These are phyloP conservation scores for Nomia melanderi DNA, from an alignment of 1,140 invertebrate species.

Conservation along the genomic window DNA sequence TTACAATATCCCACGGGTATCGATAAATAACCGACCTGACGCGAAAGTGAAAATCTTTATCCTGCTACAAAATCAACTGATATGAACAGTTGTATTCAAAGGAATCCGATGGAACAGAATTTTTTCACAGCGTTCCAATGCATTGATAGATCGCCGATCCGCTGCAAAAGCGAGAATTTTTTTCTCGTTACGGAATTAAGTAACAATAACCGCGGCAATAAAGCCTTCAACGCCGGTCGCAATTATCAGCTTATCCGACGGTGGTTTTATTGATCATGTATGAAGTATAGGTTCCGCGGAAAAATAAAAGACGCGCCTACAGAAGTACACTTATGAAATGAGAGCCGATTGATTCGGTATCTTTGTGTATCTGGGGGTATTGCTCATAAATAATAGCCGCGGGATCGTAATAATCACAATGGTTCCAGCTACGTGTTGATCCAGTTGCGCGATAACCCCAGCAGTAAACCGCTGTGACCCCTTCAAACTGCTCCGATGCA, in stretches of 20 bases:
- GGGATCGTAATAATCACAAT: constrained; percentile 17
- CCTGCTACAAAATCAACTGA: too few relatives aligned
- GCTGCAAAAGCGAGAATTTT: too few relatives aligned
- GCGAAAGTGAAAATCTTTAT: too few relatives aligned
- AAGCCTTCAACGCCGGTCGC: neutral
- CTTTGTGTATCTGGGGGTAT: neutral
- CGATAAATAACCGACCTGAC: too few relatives aligned
- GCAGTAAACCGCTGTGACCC: constrained; percentile 19
- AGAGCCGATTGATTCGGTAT: constrained; percentile 6
- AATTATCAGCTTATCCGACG: neutral
- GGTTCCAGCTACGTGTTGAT: constrained; percentile 22
- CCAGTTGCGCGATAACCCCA: constrained; percentile 17
- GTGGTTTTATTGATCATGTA: neutral
- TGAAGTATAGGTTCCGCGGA: too few relatives aligned
- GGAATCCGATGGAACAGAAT: too few relatives aligned
- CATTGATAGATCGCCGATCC: too few relatives aligned
- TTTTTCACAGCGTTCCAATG: too few relatives aligned
- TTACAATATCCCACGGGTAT: too few relatives aligned
- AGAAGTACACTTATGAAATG: neutral
- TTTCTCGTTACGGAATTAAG: neutral
- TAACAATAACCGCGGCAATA: neutral
- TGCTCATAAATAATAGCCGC: constrained; percentile 1
- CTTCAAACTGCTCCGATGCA: constrained; percentile 2
- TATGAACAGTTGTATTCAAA: too few relatives aligned
- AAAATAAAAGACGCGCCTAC: neutral